Evolutionary conservation across 2,888 invertebrate species (phyloP).

Genomic region (Isotomurus palustris): DNA sequence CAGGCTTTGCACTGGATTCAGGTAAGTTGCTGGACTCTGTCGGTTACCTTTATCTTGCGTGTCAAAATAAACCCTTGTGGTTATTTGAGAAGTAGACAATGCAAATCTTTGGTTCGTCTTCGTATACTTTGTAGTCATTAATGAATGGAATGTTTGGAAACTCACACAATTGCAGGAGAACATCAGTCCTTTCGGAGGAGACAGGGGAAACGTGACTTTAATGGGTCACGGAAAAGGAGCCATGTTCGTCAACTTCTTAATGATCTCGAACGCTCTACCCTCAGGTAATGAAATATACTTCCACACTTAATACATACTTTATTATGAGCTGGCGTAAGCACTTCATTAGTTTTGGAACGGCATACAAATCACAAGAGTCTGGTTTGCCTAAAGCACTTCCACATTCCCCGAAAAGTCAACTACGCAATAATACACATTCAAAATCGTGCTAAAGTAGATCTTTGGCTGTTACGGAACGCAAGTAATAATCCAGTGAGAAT

Average conservation of each 20-base stretch:
- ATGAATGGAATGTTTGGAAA: too few relatives aligned
- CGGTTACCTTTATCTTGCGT: background rate
- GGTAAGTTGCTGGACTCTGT: conserved; percentile 28
- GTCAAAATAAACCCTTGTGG: too few relatives aligned
- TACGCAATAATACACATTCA: too few relatives aligned
- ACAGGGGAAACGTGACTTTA: conserved; percentile 39
- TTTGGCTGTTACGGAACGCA: background rate
- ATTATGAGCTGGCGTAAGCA: background rate
- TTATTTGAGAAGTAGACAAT: too few relatives aligned
- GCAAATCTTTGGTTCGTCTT: too few relatives aligned
- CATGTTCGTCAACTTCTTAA: conserved; percentile 45
- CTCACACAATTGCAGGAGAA: conserved; percentile 37
- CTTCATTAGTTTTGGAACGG: background rate
- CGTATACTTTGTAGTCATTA: too few relatives aligned
- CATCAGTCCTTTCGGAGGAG: conserved; percentile 43
- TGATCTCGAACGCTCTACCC: conserved; percentile 46
- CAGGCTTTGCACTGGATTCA: conserved; percentile 46
- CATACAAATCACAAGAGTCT: too few relatives aligned
- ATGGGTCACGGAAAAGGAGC: conserved; percentile 45
- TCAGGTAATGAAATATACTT: conserved; percentile 45
- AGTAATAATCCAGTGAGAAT: background rate
- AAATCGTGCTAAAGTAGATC: too few relatives aligned
- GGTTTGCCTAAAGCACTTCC: too few relatives aligned
- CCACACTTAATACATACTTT: too few relatives aligned
- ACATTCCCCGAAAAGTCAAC: too few relatives aligned